phyloP scores from a whole-genome alignment of 2,113 vertebrate species.

The Numenius arquata region DNA sequence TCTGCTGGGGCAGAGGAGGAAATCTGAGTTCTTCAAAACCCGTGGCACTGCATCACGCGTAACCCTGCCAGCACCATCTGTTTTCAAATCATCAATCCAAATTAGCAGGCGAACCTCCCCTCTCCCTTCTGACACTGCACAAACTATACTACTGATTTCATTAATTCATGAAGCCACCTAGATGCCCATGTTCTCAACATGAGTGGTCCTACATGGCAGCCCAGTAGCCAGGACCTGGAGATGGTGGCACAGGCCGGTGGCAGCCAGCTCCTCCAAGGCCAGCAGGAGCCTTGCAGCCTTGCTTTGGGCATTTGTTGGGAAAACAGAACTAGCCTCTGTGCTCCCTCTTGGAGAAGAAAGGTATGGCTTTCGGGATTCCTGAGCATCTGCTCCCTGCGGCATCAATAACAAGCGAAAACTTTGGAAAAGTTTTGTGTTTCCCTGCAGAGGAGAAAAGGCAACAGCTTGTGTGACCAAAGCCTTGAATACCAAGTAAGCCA shows the following conservation, averaged over 20 bases:
- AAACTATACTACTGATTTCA: neutral
- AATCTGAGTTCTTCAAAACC: neutral
- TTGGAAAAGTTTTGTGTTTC: neutral
- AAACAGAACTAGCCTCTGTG: accelerated
- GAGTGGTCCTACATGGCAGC: neutral
- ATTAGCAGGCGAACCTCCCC: neutral
- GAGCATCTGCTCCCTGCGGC: neutral
- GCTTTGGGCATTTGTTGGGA: neutral
- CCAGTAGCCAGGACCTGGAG: neutral
- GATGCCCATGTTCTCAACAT: accelerated
- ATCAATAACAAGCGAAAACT: neutral
- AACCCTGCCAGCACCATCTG: neutral
- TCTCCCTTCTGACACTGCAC: neutral
- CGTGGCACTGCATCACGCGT: neutral
- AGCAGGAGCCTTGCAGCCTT: neutral
- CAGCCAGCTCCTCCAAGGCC: neutral
- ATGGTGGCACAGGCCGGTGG: neutral
- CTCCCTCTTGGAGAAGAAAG: neutral
- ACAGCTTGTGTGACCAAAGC: neutral
- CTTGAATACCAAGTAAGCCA: neutral
- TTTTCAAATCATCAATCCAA: neutral
- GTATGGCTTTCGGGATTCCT: neutral
- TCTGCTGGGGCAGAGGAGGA: neutral
- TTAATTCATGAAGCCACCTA: neutral
- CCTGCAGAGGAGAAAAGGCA: neutral